A percentile compares a stretch with the other conserved stretches of the same genome.
These are phyloP conservation scores for Nomada hirtipes DNA, from an alignment of 2,888 invertebrate genomes.

Conservation along the genomic window DNA sequence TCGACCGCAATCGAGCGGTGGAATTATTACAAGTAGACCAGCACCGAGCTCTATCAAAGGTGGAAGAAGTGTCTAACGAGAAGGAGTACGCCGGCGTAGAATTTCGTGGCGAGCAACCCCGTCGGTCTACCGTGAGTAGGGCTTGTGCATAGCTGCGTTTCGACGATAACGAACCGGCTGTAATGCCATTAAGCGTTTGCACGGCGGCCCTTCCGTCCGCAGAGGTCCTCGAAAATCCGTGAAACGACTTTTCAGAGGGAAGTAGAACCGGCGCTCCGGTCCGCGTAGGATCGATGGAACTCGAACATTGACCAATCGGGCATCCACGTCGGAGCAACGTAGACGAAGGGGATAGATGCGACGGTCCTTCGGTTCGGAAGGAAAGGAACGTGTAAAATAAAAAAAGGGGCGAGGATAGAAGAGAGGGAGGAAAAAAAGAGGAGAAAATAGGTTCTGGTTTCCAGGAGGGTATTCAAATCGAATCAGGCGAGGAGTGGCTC, in stretches of 20 bases:
- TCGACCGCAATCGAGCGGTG: not conserved
- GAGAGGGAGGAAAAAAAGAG: not conserved
- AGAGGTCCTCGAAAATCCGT: constrained; percentile 59
- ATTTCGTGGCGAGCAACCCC: constrained; percentile 14
- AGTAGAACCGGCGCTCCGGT: not conserved
- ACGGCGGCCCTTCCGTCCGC: constrained; percentile 23
- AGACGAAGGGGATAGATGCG: no score
- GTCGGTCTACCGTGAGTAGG: constrained; percentile 12
- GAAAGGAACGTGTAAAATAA: constrained; percentile 12
- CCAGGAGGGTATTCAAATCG: constrained; percentile 58
- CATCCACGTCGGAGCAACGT: not conserved
- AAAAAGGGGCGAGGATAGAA: not conserved
- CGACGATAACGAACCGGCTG: constrained; percentile 60
- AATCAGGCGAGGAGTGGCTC: constrained; percentile 57
- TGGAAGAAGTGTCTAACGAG: not conserved
- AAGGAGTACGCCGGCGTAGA: not conserved
- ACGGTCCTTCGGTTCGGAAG: not conserved
- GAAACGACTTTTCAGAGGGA: constrained; percentile 59
- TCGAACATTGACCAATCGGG: constrained; percentile 4
- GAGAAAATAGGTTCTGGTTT: not conserved
- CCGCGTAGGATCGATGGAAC: constrained; percentile 46
- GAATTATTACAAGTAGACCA: not conserved
- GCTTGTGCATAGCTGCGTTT: constrained; percentile 49
- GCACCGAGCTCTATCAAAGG: not conserved
- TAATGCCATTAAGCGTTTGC: constrained; percentile 62